Percentiles rank a stretch among this genome's conserved stretches.
phyloP scores from a whole-genome alignment of 2,113 vertebrate genomes.

The Pseudorasbora parva region DNA sequence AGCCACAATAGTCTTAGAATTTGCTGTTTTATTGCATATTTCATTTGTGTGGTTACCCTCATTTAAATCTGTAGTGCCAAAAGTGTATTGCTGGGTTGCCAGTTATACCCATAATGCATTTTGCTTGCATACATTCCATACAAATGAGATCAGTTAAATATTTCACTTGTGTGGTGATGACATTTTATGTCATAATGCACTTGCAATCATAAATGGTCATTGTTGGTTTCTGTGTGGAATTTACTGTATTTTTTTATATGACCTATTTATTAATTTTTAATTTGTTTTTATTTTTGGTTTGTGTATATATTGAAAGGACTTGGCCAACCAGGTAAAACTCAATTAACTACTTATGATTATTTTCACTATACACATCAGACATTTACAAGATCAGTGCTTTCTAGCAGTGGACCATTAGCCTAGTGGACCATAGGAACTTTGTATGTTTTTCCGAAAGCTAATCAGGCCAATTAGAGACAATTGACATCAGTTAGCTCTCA shows the following conservation, averaged over 20 bases:
- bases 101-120: background rate
- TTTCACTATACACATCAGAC: background rate
- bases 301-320: background rate
- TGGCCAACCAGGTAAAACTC: background rate
- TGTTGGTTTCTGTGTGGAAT: too few relatives aligned
- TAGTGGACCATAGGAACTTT: too few relatives aligned
- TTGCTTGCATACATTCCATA: background rate
- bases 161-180: fast-evolving
- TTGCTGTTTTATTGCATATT: background rate
- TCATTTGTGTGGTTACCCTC: background rate
- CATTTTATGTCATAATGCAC: background rate
- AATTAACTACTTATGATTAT: background rate
- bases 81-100: background rate
- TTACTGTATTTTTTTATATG: too few relatives aligned
- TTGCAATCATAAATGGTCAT: too few relatives aligned
- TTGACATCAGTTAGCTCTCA: background rate
- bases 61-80: background rate
- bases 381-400: background rate
- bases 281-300: background rate
- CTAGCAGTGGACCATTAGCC: background rate
- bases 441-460: background rate
- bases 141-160: fast-evolving
- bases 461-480: background rate
- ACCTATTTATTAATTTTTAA: background rate
- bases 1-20: background rate